Base-by-base conservation (phyloP, 2,888 invertebrate species). In the Hylaea fasciaria region DNA sequence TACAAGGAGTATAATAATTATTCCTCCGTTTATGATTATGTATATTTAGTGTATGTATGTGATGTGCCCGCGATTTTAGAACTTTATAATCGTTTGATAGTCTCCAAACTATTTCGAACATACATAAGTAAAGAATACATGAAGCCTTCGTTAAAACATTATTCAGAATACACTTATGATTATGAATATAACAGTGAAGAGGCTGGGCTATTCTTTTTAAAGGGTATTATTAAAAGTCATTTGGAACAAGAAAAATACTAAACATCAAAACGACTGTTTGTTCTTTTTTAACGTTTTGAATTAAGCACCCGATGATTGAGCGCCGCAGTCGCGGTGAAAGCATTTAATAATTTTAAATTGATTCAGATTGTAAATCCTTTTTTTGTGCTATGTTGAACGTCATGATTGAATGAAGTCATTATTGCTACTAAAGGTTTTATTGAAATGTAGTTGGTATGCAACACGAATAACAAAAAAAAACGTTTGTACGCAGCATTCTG, bases 191-290 rank as follows among this genome's bases (percentile, higher is more conserved):
- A 81, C 82, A 82, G 73, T 73, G 62, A 79, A 82, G 76, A 65
- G 80, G 77, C 71, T 57, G 74, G 69, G 48, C 72, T 69, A 72
- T 73, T 69, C 59, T 66, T 73, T 69, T 71, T 76, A 77, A 76
- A 74, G 70, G 68, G 69, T 82, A 78, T 80, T 77, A 81, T 83
- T 80, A 81, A 81, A 81, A 74, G 76, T 72, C 73, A 80, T 82
- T 83, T 71, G 54, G 69, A 74, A 72, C 70, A 79, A 69, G 66
- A 74, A 68, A 76, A 77, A 78, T 74, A 77, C 81, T 78, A 79
- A 80, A 80, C 76, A 77, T 72, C 67, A 68, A 68, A 74, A 70
- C 64, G 66, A 64, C 55, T 77, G 76, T 78, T 80, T 71, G 72
- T 72, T 76, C 68, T 68, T 73, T 79, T 77, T 77, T 65, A 78